Evolutionary conservation across 2,888 invertebrate genomes (phyloP).

Genomic region (Himalopsyche tibetana): DNA sequence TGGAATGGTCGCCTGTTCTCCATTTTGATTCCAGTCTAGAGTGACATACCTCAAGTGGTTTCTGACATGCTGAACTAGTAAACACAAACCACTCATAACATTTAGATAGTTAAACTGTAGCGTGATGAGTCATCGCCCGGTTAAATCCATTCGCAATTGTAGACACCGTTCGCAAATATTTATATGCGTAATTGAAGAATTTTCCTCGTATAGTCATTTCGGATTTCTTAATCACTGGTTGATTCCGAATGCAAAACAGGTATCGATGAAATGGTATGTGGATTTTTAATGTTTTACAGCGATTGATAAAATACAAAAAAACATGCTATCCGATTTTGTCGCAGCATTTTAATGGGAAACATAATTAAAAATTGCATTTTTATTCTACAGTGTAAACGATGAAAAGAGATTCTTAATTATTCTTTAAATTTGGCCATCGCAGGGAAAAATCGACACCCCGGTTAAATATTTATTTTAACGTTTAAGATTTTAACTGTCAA

Average conservation of each 20-base stretch:
- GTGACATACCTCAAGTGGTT: conserved; percentile 5
- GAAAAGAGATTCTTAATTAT: no score
- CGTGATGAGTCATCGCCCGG: conserved; percentile 13
- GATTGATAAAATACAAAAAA: no score
- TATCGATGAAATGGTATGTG: no score
- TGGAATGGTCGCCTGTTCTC: conserved; percentile 27
- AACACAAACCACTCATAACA: not conserved
- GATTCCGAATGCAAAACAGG: not conserved
- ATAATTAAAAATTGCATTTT: no score
- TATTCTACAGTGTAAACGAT: no score
- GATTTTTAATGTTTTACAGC: no score
- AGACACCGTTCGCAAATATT: not conserved
- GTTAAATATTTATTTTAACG: no score
- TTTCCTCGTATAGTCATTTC: not conserved
- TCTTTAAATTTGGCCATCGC: no score
- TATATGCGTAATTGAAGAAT: conserved; percentile 20
- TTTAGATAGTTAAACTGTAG: not conserved
- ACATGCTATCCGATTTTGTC: no score
- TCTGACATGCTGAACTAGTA: conserved; percentile 31
- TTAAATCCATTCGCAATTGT: not conserved
- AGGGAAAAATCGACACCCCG: no score
- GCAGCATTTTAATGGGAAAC: no score
- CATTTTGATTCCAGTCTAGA: conserved; percentile 14
- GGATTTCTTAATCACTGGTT: not conserved
- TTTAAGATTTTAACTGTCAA: no score